Percentiles rank a stretch among this genome's conserved stretches.
These are phyloP conservation scores for Lathamus discolor DNA, from an alignment of 2,113 vertebrate species.

Conservation along the genomic window DNA sequence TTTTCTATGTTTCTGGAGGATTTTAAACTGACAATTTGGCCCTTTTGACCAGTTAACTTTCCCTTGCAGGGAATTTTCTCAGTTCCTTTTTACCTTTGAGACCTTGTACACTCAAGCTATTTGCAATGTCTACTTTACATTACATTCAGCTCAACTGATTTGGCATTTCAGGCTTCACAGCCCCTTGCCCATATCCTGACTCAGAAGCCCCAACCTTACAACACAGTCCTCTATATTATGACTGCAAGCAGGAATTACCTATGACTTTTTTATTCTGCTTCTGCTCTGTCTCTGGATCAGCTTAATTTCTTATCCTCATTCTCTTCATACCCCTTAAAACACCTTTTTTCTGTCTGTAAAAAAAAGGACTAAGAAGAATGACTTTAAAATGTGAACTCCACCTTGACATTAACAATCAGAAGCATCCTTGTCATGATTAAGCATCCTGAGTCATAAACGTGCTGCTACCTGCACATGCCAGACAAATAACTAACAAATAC, in stretches of 20 bases:
- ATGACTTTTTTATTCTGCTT: not conserved
- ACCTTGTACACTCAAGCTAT: not conserved
- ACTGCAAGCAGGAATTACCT: not conserved
- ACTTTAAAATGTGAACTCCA: not conserved
- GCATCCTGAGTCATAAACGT: not conserved
- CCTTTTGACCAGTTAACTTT: not conserved
- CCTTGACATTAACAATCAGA: not conserved
- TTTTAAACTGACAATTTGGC: not conserved
- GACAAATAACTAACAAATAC: not conserved
- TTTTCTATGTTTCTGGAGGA: conserved; percentile 14
- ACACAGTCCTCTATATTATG: not conserved
- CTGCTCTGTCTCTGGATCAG: not conserved
- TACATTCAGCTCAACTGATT: not conserved
- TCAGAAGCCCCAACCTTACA: not conserved
- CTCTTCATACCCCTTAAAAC: not conserved
- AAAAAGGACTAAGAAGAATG: not conserved
- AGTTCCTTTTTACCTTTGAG: conserved; percentile 12
- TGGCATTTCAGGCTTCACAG: not conserved
- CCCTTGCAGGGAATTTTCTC: conserved; percentile 2
- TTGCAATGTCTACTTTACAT: not conserved
- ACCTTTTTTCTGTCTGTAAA: not conserved
- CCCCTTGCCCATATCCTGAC: not conserved
- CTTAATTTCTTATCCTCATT: not conserved
- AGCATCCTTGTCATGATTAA: not conserved
- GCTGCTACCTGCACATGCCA: not conserved